These are phyloP conservation scores for Misgurnus anguillicaudatus DNA, from an alignment of 2,113 vertebrate genomes.

Conservation along the genomic window DNA sequence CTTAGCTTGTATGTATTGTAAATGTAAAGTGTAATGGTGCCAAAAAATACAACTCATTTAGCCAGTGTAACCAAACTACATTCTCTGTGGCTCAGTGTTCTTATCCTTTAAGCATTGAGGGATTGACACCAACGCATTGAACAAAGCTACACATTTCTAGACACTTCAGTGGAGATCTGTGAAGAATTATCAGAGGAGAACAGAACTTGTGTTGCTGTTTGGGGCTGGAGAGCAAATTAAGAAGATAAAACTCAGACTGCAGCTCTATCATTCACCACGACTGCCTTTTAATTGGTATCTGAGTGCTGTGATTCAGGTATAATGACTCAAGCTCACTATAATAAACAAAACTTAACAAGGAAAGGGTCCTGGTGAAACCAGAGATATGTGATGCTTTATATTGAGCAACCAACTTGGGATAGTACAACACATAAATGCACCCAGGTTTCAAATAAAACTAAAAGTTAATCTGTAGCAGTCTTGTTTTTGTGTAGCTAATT, in stretches of 20 bases:
- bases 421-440: not conserved
- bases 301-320: conserved; percentile 20
- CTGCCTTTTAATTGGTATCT: conserved; percentile 44
- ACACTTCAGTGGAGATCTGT: too few species aligned
- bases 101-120: too few species aligned
- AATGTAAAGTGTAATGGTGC: too few species aligned
- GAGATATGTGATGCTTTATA: not conserved
- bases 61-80: too few species aligned
- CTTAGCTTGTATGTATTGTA: too few species aligned
- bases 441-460: not conserved
- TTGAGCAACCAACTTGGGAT: not conserved
- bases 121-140: too few species aligned
- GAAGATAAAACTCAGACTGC: conserved; percentile 6
- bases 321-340: not conserved
- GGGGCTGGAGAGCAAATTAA: conserved; percentile 17
- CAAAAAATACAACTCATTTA: too few species aligned
- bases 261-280: conserved; percentile 14
- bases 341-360: conserved; percentile 19
- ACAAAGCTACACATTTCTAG: too few species aligned
- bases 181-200: conserved; percentile 2
- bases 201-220: not conserved
- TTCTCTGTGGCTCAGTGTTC: too few species aligned
- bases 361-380: not conserved
- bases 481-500: not conserved
- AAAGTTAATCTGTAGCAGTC: not conserved